These are phyloP conservation scores for Parambassis ranga DNA, from an alignment of 2,797 vertebrate genomes.

Conservation along the genomic window DNA sequence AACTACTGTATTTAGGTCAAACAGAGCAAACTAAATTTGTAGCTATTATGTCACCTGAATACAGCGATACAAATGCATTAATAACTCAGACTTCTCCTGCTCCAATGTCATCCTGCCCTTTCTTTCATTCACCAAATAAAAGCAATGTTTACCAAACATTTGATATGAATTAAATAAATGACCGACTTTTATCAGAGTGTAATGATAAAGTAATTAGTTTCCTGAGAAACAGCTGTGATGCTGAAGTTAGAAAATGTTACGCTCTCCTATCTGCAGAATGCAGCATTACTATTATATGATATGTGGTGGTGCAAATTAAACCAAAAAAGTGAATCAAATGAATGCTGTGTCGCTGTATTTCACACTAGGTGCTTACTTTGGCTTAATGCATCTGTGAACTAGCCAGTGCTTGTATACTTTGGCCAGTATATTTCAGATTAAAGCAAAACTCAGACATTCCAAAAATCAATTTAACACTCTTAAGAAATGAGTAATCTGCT, in stretches of 20 bases:
- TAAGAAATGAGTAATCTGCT: conserved; percentile 74
- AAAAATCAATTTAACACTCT: conserved; percentile 76
- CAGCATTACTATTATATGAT: conserved; percentile 3
- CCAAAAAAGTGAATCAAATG: background rate
- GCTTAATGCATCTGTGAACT: conserved; percentile 36
- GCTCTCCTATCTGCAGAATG: background rate
- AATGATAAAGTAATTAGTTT: background rate
- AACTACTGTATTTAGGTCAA: no score
- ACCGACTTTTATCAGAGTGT: background rate
- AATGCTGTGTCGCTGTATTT: conserved; percentile 4
- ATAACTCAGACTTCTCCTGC: no score
- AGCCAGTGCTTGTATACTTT: conserved; percentile 35
- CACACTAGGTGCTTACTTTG: conserved; percentile 11
- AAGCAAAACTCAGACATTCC: conserved; percentile 58
- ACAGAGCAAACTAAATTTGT: no score
- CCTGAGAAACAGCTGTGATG: background rate
- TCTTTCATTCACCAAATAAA: background rate
- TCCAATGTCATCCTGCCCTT: no score
- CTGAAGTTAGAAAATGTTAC: background rate
- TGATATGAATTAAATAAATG: background rate
- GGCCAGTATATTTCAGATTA: conserved; percentile 59
- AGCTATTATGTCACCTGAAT: no score
- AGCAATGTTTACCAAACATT: background rate
- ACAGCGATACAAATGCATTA: no score
- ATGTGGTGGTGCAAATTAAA: background rate